Evolutionary conservation across 2,797 vertebrate species (phyloP).

Genomic region (Oreortyx pictus): DNA sequence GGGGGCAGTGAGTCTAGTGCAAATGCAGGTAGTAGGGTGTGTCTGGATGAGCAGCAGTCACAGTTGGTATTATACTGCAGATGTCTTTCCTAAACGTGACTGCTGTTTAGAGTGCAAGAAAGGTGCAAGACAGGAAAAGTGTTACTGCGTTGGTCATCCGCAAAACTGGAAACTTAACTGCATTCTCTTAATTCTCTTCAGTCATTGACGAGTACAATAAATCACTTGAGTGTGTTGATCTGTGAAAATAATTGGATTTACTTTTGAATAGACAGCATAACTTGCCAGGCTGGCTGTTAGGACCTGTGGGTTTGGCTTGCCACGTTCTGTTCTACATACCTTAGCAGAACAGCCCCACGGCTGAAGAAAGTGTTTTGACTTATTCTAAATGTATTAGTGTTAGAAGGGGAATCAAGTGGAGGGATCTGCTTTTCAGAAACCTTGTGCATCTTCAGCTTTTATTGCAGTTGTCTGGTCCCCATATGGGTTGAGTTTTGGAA

Average conservation of each 20-base stretch:
- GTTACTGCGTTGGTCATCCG: background rate
- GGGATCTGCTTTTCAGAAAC: background rate
- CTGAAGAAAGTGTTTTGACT: slow-evolving; percentile 2
- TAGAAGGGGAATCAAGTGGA: background rate
- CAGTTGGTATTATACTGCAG: background rate
- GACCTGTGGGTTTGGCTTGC: background rate
- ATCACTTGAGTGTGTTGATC: background rate
- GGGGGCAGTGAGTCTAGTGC: no score
- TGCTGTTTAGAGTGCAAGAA: background rate
- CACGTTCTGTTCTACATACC: background rate
- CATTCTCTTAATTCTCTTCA: background rate
- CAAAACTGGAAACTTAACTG: background rate
- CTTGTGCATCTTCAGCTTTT: background rate
- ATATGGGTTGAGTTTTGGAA: background rate
- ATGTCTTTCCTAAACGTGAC: background rate
- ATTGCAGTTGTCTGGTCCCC: background rate
- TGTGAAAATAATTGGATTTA: background rate
- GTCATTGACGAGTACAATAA: background rate
- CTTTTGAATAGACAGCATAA: background rate
- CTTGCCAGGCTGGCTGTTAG: background rate
- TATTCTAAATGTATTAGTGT: background rate
- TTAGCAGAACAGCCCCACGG: background rate
- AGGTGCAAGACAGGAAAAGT: background rate
- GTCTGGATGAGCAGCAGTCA: background rate
- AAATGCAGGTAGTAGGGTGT: background rate